Evolutionary conservation across 2,113 vertebrate genomes (phyloP), one percentile per base, ranked within the genome.

Genomic region (Lucifuga dentata): DNA sequence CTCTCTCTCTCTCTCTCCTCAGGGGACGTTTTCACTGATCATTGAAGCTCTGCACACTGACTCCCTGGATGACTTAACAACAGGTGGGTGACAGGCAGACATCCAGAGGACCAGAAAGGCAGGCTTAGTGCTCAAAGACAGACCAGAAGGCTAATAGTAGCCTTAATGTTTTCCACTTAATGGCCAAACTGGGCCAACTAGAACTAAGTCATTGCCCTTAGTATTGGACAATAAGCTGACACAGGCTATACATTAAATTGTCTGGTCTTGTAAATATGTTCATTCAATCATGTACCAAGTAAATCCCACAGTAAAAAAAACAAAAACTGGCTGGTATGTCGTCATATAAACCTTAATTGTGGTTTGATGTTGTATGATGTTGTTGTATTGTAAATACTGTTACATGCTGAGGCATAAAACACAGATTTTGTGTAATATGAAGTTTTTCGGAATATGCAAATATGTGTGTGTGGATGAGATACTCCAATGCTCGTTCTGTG

Each of bases 21-120:
- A 99, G 98, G 98, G 98, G 39, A 99, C 98, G 41, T 99, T 99
- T 89, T 99, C 98, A 12, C 95, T 99, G 78, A 99, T 99, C 88
- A 98, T 99, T 58, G 98, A 99, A 80, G 97, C 97, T 20, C 90
- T 99, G 53, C 96, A 97, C 79, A 96, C 97, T 0, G 95, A 99
- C 63, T 96, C 96, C 38, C 90, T 94, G 0, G 97, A 98, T 0
- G 97, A 98, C 86, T 95, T 99, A 46, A 93, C 94, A 71, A 97
- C 98, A 93, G 98, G 98, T 99, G 95, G 86, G 89, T 85, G 83
- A 52, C 82, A 85, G 80, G 16, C 3, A 35, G 5, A 52, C 29
- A n/a, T n/a, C n/a, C n/a, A 29, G 12, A 40, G 38, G 6, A n/a
- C 70, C 73, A 79, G 40, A 70, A 46, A 76, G 57, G 56, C 19